A percentile compares a stretch with the other conserved stretches of the same genome.
Evolutionary conservation across 2,113 vertebrate species (phyloP).

Genomic region (Phylloscopus trochiloides): DNA sequence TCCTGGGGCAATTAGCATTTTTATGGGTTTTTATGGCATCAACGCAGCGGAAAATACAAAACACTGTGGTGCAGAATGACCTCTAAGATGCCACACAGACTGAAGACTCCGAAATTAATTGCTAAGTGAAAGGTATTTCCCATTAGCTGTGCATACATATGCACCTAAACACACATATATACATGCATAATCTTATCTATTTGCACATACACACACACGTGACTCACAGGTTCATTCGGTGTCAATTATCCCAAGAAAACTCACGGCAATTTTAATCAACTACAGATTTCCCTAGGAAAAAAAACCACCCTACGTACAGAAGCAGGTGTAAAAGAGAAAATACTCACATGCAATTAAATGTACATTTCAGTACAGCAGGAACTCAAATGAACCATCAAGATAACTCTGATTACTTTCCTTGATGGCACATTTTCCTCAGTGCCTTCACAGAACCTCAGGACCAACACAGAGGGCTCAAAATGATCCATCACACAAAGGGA

Average conservation of each 20-base stretch:
- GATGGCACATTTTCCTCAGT: not conserved
- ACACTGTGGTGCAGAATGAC: not conserved
- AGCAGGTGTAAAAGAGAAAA: constrained; percentile 30
- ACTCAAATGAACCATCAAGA: not conserved
- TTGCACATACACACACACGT: not conserved
- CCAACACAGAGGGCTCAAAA: not conserved
- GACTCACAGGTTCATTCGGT: not conserved
- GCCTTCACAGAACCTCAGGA: not conserved
- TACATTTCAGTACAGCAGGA: not conserved
- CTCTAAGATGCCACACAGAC: not conserved
- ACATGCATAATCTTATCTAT: not conserved
- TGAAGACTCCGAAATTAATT: constrained; percentile 13
- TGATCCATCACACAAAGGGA: not conserved
- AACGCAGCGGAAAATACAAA: not conserved
- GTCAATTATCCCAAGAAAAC: constrained; percentile 16
- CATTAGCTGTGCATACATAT: not conserved
- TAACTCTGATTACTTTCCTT: not conserved
- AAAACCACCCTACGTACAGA: not conserved
- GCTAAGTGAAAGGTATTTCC: constrained; percentile 16
- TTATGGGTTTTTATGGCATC: constrained; percentile 53
- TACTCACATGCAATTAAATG: not conserved
- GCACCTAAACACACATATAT: not conserved
- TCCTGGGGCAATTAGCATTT: constrained; percentile 58
- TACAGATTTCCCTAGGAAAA: not conserved
- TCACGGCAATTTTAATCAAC: constrained; percentile 25